Conservation (phyloP, 1,140 invertebrate species). For the Leptinotarsa texana region DNA sequence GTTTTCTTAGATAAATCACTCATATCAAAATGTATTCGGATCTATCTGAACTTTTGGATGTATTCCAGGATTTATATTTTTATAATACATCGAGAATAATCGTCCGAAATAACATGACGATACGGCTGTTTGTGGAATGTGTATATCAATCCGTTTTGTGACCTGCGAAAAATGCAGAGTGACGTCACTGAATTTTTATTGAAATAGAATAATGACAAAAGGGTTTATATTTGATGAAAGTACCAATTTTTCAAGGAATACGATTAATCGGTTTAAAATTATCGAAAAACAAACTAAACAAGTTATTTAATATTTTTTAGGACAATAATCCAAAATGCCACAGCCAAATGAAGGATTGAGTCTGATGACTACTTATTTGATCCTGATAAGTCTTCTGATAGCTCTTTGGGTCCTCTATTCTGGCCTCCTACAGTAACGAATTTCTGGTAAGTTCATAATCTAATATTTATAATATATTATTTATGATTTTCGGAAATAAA, state of each 20-base stretch:
- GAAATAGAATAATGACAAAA: too few relatives aligned
- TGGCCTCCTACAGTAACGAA: slow-evolving; percentile 28
- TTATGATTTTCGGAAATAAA: too few relatives aligned
- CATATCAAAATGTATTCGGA: neutral
- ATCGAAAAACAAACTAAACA: too few relatives aligned
- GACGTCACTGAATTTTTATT: too few relatives aligned
- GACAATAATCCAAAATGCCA: slow-evolving; percentile 32
- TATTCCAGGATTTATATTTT: slow-evolving; percentile 5
- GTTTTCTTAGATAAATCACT: slow-evolving; percentile 1
- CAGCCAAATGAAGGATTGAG: slow-evolving; percentile 30
- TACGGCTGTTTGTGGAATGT: slow-evolving; percentile 9
- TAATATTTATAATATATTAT: too few relatives aligned
- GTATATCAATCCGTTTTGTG: neutral
- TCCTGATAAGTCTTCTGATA: slow-evolving; percentile 36
- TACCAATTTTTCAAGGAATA: too few relatives aligned
- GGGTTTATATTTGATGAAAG: too few relatives aligned
- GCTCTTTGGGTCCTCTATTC: slow-evolving; percentile 40
- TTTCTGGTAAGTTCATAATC: too few relatives aligned
- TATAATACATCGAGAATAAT: slow-evolving; percentile 23
- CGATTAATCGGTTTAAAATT: too few relatives aligned
- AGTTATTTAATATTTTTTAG: slow-evolving; percentile 9
- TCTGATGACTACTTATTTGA: slow-evolving; percentile 36
- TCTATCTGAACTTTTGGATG: neutral
- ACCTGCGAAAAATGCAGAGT: neutral
- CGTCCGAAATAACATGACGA: slow-evolving; percentile 13